Percentiles rank a stretch among this genome's conserved stretches.
Evolutionary conservation across 2,888 invertebrate genomes (phyloP).

Genomic region (Nowickia ferox): DNA sequence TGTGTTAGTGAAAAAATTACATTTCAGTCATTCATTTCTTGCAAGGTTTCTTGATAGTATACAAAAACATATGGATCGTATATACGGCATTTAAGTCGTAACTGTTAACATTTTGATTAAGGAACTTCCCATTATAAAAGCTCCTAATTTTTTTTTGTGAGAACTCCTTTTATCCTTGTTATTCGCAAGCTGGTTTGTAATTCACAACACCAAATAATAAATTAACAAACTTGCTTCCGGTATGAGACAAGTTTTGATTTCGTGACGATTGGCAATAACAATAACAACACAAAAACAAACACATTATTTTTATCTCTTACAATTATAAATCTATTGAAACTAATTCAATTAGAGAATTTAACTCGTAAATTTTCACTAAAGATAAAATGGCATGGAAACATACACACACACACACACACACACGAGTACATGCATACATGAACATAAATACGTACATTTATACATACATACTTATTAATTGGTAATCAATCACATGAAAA

Average conservation of each 20-base stretch:
- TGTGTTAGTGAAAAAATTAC: no score
- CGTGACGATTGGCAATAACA: slow-evolving; percentile 23
- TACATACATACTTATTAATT: not conserved
- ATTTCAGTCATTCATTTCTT: no score
- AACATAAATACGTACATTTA: not conserved
- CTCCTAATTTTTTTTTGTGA: no score
- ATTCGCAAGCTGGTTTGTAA: no score
- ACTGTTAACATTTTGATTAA: no score
- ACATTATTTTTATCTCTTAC: slow-evolving; percentile 54
- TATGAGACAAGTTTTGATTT: not conserved
- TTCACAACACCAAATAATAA: no score
- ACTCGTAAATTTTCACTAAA: slow-evolving; percentile 34
- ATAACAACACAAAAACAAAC: slow-evolving; percentile 1
- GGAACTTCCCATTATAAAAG: no score
- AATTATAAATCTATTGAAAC: slow-evolving; percentile 53
- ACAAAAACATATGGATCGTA: no score
- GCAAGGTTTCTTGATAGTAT: no score
- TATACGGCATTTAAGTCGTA: no score
- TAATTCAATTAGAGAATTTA: slow-evolving; percentile 59
- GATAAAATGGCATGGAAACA: not conserved
- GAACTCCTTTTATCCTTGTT: no score
- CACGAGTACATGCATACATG: not conserved
- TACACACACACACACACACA: not conserved
- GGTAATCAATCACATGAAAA: slow-evolving; percentile 64
- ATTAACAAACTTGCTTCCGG: not conserved